A percentile compares a stretch with the other conserved stretches of the same genome.
phyloP scores from a whole-genome alignment of 2,113 vertebrate genomes.

The Mystacornis crossleyi region DNA sequence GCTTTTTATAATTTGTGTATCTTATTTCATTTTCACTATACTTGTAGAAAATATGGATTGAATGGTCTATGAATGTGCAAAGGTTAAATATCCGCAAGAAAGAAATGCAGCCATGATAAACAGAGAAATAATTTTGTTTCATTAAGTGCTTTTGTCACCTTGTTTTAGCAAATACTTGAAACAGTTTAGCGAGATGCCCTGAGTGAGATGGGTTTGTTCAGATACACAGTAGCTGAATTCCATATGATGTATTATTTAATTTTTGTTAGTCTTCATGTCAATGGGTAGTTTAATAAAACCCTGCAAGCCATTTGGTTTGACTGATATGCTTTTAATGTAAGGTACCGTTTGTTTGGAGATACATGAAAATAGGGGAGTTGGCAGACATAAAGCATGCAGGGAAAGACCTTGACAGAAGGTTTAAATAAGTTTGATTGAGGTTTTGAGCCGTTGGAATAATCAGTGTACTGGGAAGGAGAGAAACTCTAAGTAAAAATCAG shows the following conservation, averaged over 20 bases:
- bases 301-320: background rate
- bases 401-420: background rate
- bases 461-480: background rate
- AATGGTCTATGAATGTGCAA: background rate
- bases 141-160: background rate
- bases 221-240: background rate
- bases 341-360: background rate
- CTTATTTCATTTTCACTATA: background rate
- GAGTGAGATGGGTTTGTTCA: background rate
- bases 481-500: background rate
- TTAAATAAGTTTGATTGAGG: background rate
- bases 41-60: background rate
- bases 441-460: background rate
- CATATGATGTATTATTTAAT: background rate
- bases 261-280: background rate
- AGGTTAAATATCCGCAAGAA: background rate
- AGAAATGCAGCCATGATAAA: background rate
- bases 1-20: background rate
- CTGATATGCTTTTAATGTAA: background rate
- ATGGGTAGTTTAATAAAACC: background rate
- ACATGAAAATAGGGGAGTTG: background rate
- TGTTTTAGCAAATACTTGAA: background rate
- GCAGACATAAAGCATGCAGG: background rate
- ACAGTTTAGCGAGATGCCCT: background rate
- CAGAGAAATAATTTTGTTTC: background rate